Percentiles rank a stretch among this genome's conserved stretches.
These are phyloP conservation scores for Epinotia nisella DNA, from an alignment of 2,888 invertebrate species.

Conservation along the genomic window DNA sequence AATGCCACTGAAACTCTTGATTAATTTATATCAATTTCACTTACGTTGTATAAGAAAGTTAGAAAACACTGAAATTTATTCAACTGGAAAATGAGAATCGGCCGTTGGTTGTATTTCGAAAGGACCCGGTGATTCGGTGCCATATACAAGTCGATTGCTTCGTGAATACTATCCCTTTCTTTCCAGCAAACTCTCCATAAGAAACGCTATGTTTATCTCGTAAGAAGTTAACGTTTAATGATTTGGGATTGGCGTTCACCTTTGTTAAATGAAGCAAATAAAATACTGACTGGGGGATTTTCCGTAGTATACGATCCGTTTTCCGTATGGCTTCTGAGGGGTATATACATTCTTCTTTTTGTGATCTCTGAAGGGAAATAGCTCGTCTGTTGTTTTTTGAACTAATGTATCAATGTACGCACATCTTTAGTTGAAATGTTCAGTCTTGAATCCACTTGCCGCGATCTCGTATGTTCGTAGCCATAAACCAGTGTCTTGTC, in stretches of 20 bases:
- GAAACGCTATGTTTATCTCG: neutral
- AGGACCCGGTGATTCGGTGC: constrained; percentile 25
- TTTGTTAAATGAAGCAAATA: constrained; percentile 66
- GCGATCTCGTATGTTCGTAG: too few relatives aligned
- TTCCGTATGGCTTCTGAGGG: constrained; percentile 22
- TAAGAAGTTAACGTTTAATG: constrained; percentile 5
- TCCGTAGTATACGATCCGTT: too few relatives aligned
- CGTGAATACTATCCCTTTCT: constrained; percentile 10
- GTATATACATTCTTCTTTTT: neutral
- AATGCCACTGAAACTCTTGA: constrained; percentile 42
- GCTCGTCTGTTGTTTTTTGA: neutral
- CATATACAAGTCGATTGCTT: constrained; percentile 7
- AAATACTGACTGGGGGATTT: constrained; percentile 55
- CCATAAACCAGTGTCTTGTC: too few relatives aligned
- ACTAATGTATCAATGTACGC: neutral
- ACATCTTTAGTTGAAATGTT: neutral
- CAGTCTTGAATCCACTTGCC: neutral
- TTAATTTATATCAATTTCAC: constrained; percentile 38
- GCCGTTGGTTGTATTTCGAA: constrained; percentile 55
- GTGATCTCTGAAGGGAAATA: constrained; percentile 8
- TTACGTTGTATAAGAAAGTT: constrained; percentile 45
- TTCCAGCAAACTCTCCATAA: neutral
- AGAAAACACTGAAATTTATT: constrained; percentile 56
- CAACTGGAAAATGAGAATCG: constrained; percentile 63
- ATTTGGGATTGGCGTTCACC: constrained; percentile 48